Base-by-base conservation (phyloP, 2,797 vertebrate species). In the Phrynocephalus vlangalii region DNA sequence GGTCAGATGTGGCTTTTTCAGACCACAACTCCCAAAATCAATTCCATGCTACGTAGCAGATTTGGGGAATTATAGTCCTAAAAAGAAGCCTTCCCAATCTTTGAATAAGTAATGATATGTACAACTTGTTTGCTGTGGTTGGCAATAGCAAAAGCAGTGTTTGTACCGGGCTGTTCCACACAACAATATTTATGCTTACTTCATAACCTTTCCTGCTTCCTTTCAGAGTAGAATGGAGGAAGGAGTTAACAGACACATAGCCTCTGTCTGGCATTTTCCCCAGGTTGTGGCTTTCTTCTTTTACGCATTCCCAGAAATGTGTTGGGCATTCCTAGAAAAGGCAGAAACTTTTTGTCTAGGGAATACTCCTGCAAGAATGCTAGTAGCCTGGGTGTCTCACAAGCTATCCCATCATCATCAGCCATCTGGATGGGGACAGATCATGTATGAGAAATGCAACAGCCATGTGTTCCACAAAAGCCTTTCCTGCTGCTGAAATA, bases 241-340 rank as follows among this genome's bases (percentile, higher is more conserved):
- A 86, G 86, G 86, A 75, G 56, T 82, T 82, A 52, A 38, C 66
- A 10, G 6, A 75, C 11, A 67, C 60, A n/a, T 33, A 50, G 26
- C 44, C 38, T 68, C 60, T 82, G 38, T 26, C 18, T 33, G 71
- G 28, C n/a, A 68, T 20, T 38, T 82, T 82, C 38, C 60, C 71
- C 67, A 44, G 24, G 5, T 60, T 28, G 33, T 80, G 26, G n/a
- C 30, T 50, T 33, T 85, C 75, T 38, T 52, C 71, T 18, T 75
- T 76, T 50, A n/a, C 44, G 20, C 86, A 87, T 26, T 87, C 86
- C 79, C 86, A 87, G 38, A 87, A 75, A 70, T 82, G 86, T 22
- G n/a, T n/a, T 50, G 60, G 66, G 50, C 79, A 66, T 81, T 28
- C 79, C 85, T 81, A 82, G 56, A 67, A 86, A 80, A 87, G 71